Base-by-base conservation (phyloP, 2,888 invertebrate species). In the Trissolcus japonicus region DNA sequence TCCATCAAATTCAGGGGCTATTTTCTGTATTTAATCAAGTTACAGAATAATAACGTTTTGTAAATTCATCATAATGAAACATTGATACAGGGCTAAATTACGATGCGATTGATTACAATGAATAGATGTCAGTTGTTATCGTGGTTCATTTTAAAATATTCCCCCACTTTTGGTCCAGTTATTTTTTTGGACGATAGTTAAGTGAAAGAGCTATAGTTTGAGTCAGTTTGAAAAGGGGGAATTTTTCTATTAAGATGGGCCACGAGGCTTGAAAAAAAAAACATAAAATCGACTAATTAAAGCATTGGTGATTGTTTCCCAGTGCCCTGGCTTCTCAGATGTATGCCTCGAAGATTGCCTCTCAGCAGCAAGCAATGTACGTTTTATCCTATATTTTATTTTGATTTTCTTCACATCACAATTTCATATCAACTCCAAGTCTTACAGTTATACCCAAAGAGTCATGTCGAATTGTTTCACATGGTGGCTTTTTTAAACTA, bases 321-420 rank as follows among this genome's bases (percentile, higher is more conserved):
- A 96, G 96, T 95, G 96, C 96, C 94, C 95, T 96, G 93, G 96
- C 96, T 94, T 94, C 95, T 93, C 96, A 96, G 95, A 96, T 96
- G 95, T 95, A 95, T 91, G 94, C 93, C 92, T 93, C 94, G 92
- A 95, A 95, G 93, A 94, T 95, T 91, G 95, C 95, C 91, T 94
- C 95, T 91, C 95, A 95, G 92, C 95, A 95, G 93, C 95, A 95
- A 93, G 94, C 94, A 93, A 96, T 95, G 96, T 96, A 96, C 92
- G 95, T 95, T 90, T 65, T 84, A 88, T 83, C 85, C 86, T 85
- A 84, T 84, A 86, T 85, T 80, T 81, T 88, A 88, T 82, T 86
- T 88, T 86, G 86, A 86, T 87, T 86, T 86, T 83, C 83, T 86
- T 84, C 85, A 83, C 80, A 74, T 82, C 85, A 82, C 81, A 81